These are phyloP conservation scores for Drosophila aldrichi DNA, from an alignment of 2,888 invertebrate species.

Conservation along the genomic window DNA sequence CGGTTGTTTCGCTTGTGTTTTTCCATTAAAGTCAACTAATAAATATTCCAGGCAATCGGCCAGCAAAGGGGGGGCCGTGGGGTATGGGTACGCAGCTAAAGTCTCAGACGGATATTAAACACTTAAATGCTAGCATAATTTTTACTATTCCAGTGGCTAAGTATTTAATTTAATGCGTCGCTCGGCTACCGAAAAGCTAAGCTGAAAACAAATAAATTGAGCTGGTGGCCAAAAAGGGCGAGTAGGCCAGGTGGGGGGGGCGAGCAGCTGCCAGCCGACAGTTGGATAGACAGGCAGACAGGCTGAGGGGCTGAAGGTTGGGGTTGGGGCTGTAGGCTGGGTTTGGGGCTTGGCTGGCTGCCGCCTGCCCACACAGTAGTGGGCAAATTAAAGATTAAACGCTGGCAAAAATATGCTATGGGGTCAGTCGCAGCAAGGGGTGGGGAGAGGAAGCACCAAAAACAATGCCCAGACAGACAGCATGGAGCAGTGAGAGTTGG, in stretches of 20 bases:
- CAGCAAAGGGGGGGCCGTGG: conserved; percentile 4
- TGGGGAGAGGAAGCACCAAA: conserved; percentile 31
- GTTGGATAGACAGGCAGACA: conserved; percentile 62
- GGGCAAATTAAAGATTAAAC: conserved; percentile 79
- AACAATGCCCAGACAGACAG: conserved; percentile 69
- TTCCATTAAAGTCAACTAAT: conserved; percentile 73
- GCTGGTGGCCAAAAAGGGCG: conserved; percentile 23
- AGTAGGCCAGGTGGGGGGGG: background rate
- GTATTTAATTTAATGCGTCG: conserved; percentile 75
- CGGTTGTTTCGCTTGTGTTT: conserved; percentile 37
- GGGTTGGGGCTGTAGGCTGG: background rate
- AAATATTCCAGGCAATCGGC: conserved; percentile 51
- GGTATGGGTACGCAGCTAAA: conserved; percentile 6
- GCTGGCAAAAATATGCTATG: conserved; percentile 68
- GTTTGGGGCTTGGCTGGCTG: background rate
- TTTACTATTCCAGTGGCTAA: conserved; percentile 68
- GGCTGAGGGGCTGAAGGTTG: background rate
- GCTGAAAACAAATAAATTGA: conserved; percentile 75
- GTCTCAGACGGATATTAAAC: conserved; percentile 76
- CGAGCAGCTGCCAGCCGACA: conserved; percentile 45
- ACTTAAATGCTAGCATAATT: conserved; percentile 78
- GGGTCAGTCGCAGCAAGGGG: conserved; percentile 45
- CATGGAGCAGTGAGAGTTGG: conserved; percentile 6
- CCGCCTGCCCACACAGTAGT: conserved; percentile 47
- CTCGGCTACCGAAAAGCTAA: conserved; percentile 52